A percentile compares a stretch with the other conserved stretches of the same genome.
phyloP scores from a whole-genome alignment of 2,888 invertebrate genomes.

The Protophormia terraenovae region DNA sequence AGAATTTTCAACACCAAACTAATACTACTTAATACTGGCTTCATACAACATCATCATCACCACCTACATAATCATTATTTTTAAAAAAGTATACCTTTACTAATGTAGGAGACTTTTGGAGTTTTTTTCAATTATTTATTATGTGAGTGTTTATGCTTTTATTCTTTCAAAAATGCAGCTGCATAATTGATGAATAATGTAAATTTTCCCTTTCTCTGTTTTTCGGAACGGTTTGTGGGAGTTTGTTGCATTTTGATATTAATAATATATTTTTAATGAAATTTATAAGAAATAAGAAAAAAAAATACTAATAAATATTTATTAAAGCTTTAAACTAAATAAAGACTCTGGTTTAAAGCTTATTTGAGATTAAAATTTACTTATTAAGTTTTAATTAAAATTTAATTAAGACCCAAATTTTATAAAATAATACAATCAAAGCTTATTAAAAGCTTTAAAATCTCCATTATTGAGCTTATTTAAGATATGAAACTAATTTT shows the following conservation, averaged over 20 bases:
- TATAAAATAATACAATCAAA: no score
- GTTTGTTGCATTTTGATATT: conserved; percentile 27
- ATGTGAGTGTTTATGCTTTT: conserved; percentile 8
- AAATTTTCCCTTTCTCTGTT: conserved; percentile 38
- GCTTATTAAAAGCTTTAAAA: no score
- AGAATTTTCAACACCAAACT: conserved; percentile 29
- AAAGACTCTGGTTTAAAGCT: no score
- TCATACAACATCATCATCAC: conserved; percentile 4
- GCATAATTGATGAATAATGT: conserved; percentile 67
- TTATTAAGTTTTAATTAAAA: no score
- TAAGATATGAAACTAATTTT: no score
- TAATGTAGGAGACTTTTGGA: conserved; percentile 7
- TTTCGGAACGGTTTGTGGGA: no score
- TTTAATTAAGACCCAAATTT: no score
- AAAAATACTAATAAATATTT: no score
- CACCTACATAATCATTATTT: conserved; percentile 50
- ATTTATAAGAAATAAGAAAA: no score
- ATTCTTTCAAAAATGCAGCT: conserved; percentile 56
- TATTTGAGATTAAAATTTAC: no score
- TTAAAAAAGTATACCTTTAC: neutral
- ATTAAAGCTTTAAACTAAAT: no score
- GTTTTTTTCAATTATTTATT: conserved; percentile 27
- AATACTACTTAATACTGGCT: neutral
- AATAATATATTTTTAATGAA: conserved; percentile 40
- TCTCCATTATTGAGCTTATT: no score